These are phyloP conservation scores for Mustela lutreola DNA, from an alignment of 2,113 vertebrate species.

Conservation along the genomic window DNA sequence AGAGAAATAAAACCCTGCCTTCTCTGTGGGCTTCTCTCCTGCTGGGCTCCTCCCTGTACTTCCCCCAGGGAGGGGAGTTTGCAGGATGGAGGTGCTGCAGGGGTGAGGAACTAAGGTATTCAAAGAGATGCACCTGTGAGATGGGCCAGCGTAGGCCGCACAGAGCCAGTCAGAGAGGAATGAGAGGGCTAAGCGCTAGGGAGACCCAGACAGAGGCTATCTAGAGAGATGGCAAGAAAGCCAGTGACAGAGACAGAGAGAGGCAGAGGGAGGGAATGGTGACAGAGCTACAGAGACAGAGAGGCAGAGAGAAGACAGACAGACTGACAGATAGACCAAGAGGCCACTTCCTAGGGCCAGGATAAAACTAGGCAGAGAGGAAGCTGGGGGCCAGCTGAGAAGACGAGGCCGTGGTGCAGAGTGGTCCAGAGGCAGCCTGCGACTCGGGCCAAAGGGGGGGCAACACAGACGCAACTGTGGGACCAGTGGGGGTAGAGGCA, in stretches of 20 bases:
- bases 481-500: not conserved
- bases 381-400: not conserved
- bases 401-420: not conserved
- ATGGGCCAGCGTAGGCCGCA: not conserved
- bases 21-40: not conserved
- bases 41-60: not conserved
- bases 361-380: not conserved
- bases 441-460: not conserved
- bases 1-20: not conserved
- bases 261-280: not conserved
- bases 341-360: not conserved
- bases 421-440: not conserved
- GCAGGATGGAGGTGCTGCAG: not conserved
- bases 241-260: not conserved
- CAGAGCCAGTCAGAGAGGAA: not conserved
- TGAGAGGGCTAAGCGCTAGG: not conserved
- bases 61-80: not conserved
- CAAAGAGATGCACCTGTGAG: not conserved
- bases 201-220: not conserved
- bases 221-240: not conserved
- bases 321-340: not conserved
- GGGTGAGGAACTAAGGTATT: not conserved
- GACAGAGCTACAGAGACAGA: not conserved
- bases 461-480: not conserved
- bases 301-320: not conserved